Percentiles rank a stretch among this genome's conserved stretches.
These are phyloP conservation scores for Phrixothrix hirtus DNA, from an alignment of 2,888 invertebrate species.

Conservation along the genomic window DNA sequence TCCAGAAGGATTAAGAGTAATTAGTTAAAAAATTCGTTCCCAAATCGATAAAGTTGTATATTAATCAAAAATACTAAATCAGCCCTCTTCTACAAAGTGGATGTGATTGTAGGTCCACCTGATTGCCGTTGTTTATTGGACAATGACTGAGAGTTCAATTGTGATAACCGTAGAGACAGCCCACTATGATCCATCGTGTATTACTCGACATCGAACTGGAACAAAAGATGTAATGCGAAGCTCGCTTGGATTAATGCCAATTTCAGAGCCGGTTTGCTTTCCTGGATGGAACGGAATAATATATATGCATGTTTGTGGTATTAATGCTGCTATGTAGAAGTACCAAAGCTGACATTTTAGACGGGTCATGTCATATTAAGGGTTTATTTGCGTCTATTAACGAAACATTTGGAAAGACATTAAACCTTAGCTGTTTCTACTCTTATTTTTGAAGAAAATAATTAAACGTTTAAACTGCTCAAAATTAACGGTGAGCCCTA, in stretches of 20 bases:
- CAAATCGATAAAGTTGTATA: constrained; percentile 5
- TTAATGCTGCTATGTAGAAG: constrained; percentile 15
- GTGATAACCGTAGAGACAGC: constrained; percentile 22
- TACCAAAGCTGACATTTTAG: constrained; percentile 15
- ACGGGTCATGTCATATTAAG: constrained; percentile 21
- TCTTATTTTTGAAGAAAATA: background rate
- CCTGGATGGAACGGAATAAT: constrained; percentile 14
- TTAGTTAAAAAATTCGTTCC: background rate
- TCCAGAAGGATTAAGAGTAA: background rate
- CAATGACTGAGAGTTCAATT: constrained; percentile 27
- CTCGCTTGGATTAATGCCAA: constrained; percentile 29
- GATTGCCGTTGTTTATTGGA: constrained; percentile 20
- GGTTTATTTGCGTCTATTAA: constrained; percentile 7
- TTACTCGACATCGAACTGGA: constrained; percentile 18
- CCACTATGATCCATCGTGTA: constrained; percentile 15
- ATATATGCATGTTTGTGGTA: constrained; percentile 26
- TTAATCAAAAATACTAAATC: constrained; percentile 7
- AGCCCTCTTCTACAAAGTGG: constrained; percentile 17
- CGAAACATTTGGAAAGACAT: background rate
- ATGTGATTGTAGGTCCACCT: constrained; percentile 12
- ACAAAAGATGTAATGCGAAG: constrained; percentile 25
- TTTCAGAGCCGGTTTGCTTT: constrained; percentile 25
- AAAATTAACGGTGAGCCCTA: no score
- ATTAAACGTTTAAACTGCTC: no score
- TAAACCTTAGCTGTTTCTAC: no score